Evolutionary conservation across 2,888 invertebrate species (phyloP), one percentile per base, ranked within the genome.

Genomic region (Thymelicus sylvestris): DNA sequence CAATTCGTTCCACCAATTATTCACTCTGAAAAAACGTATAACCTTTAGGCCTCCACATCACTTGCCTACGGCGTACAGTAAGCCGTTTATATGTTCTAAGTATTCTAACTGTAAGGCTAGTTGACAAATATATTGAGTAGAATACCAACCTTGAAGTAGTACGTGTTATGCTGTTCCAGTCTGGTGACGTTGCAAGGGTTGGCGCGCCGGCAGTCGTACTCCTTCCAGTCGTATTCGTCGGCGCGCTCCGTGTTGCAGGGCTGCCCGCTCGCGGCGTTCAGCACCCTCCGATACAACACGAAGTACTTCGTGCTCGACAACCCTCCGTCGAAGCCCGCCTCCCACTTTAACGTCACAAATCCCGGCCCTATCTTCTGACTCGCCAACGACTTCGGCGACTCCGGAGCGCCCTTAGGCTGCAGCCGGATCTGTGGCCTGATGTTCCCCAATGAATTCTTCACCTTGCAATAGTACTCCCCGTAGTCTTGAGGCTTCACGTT

Each of bases 251-350:
- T 77, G n/a, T 83, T 78, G 77, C 92, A 91, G 69, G 87, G 87
- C 60, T 86, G 86, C 7, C 83, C 83, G 50, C 80, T 82, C 2
- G 80, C 87, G 1, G 95, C 88, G 74, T 94, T 94, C 77, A 95
- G 95, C 3, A 96, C 95, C 41, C 97, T 95, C 60, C 96, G 95
- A 85, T 97, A 98, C 47, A 96, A 95, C n/a, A 98, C 96, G 81
- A 97, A 97, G 89, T 97, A 98, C 83, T 97, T 98, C 0, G 98
- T 98, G 80, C 96, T 97, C 63, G 96, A 95, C 68, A 98, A 90
- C 0, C 98, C 98, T 0, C 98, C 98, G 85, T 98, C 97, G 85
- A 98, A 98, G 0, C 98, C 98, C 0, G 97, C 96, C 81, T 97
- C 97, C 98, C 98, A 98, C 72, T 95, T 95, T 24, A 98, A 91